phyloP scores from a whole-genome alignment of 2,888 invertebrate genomes.

The Hirudinaria manillensis region DNA sequence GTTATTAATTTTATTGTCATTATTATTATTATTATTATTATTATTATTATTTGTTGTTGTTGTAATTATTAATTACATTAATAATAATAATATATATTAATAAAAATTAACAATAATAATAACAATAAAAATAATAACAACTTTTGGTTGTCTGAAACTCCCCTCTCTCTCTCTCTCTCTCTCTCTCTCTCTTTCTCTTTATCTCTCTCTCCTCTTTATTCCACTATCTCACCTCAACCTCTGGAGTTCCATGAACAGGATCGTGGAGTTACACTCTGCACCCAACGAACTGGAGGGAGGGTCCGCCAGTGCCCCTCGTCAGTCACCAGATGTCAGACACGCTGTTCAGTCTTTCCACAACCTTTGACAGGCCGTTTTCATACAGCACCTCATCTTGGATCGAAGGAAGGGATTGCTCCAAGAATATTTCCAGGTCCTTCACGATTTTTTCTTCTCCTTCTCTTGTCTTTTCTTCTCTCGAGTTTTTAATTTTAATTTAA shows the following conservation, averaged over 20 bases:
- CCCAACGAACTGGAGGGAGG: neutral
- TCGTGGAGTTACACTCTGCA: slow-evolving; percentile 3
- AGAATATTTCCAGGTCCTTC: slow-evolving; percentile 1
- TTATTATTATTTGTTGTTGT: no score
- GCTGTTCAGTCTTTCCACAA: neutral
- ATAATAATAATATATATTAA: no score
- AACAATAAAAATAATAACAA: no score
- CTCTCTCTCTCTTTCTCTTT: neutral
- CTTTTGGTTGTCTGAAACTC: neutral
- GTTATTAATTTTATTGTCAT: no score
- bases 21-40: no score
- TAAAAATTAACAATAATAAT: no score
- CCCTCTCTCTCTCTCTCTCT: neutral
- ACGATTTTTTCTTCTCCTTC: no score
- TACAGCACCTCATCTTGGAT: neutral
- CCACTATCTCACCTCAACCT: neutral
- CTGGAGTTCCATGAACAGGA: neutral
- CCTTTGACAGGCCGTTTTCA: neutral
- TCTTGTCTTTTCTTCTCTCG: no score
- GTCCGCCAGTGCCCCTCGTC: neutral
- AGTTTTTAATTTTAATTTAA: no score
- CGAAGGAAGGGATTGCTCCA: neutral
- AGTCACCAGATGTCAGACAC: slow-evolving; percentile 9
- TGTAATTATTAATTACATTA: no score
- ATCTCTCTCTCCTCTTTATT: neutral